Conservation (phyloP, 2,113 vertebrate genomes). For the Ailurus styani region DNA sequence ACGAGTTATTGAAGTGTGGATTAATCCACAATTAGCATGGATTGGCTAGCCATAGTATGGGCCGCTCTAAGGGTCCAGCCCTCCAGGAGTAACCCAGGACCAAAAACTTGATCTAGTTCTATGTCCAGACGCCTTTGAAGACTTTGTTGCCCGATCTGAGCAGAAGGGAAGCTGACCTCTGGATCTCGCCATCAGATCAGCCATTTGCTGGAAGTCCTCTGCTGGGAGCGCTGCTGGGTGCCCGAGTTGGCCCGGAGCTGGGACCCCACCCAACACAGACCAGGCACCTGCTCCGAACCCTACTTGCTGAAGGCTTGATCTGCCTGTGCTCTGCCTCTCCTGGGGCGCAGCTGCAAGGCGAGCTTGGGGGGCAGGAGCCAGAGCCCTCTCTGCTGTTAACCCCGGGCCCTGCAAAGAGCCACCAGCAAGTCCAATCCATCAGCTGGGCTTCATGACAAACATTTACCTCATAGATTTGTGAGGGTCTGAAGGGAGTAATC, state of each 20-base stretch:
- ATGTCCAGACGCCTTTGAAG: background rate
- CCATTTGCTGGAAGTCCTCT: no score
- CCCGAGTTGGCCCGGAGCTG: no score
- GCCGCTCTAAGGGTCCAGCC: background rate
- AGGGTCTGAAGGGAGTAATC: background rate
- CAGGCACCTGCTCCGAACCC: rapidly evolving
- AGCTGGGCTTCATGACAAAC: background rate
- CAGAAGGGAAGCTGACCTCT: background rate
- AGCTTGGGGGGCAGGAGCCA: no score
- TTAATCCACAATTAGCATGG: no score
- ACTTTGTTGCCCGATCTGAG: background rate
- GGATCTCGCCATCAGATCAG: background rate
- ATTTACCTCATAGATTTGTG: no score
- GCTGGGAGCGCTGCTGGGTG: rapidly evolving
- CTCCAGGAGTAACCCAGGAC: background rate
- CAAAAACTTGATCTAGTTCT: background rate
- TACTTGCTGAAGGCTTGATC: rapidly evolving
- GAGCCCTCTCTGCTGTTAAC: rapidly evolving
- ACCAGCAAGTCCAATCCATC: background rate
- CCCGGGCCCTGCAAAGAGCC: background rate
- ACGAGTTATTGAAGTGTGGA: background rate
- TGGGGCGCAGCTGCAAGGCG: background rate
- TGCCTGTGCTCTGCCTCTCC: background rate
- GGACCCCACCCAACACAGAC: rapidly evolving
- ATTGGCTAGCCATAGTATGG: rapidly evolving